phyloP scores from a whole-genome alignment of 1,140 invertebrate species.

The Ptiloglossa arizonensis region DNA sequence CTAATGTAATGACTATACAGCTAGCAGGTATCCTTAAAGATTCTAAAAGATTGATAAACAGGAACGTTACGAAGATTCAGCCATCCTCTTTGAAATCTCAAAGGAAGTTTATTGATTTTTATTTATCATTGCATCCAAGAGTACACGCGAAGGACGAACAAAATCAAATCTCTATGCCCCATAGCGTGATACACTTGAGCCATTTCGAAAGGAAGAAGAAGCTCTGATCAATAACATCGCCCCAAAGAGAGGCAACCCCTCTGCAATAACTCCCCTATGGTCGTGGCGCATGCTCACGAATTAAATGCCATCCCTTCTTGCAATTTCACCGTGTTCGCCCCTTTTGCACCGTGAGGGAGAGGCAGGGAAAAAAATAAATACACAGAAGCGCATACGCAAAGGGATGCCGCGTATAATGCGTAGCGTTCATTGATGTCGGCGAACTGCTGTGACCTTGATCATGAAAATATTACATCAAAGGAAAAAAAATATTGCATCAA shows the following conservation, averaged over 20 bases:
- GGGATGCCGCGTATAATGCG: conserved; percentile 4
- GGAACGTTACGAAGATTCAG: too few species aligned
- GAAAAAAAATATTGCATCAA: neutral
- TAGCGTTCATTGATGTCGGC: conserved; percentile 26
- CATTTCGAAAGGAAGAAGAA: conserved; percentile 56
- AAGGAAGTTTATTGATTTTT: neutral
- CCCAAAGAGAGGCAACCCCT: conserved; percentile 51
- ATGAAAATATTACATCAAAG: conserved; percentile 26
- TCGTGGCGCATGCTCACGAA: conserved; percentile 61
- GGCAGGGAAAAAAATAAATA: conserved; percentile 34
- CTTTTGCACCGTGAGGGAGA: neutral
- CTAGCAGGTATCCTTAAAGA: too few species aligned
- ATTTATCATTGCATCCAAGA: neutral
- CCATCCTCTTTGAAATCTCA: neutral
- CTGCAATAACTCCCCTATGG: conserved; percentile 57
- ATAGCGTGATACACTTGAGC: conserved; percentile 55
- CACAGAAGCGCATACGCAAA: conserved; percentile 5
- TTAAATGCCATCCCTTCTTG: conserved; percentile 49
- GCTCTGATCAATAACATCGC: conserved; percentile 64
- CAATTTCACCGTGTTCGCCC: conserved; percentile 19
- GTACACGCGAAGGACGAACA: too few species aligned
- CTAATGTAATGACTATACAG: too few species aligned
- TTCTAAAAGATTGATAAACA: too few species aligned
- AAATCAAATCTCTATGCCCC: conserved; percentile 20
- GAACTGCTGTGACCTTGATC: conserved; percentile 54